A percentile compares a stretch with the other conserved stretches of the same genome.
Evolutionary conservation across 2,113 vertebrate genomes (phyloP).

Genomic region (Callipepla californica): DNA sequence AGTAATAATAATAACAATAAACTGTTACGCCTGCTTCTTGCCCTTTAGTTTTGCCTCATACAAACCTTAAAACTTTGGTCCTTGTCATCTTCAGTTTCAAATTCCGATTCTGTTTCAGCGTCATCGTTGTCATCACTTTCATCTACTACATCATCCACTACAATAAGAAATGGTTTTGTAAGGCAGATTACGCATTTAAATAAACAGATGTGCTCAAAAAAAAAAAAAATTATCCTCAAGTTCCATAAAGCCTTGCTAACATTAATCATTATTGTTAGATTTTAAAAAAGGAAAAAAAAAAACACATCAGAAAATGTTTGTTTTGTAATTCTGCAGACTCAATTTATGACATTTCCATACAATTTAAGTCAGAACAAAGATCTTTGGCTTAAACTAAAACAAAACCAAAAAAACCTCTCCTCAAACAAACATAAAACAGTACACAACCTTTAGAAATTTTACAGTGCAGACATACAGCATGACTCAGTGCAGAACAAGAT

Average conservation of each 20-base stretch:
- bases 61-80: constrained; percentile 83
- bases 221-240: background rate
- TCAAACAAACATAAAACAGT: background rate
- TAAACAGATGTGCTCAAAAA: background rate
- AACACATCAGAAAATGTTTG: background rate
- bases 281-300: background rate
- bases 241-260: background rate
- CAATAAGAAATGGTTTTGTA: constrained; percentile 68
- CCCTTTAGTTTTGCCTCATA: background rate
- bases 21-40: background rate
- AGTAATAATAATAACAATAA: background rate
- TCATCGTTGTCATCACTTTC: constrained; percentile 97
- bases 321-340: background rate
- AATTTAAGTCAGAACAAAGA: background rate
- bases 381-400: background rate
- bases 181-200: constrained; percentile 53
- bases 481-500: background rate
- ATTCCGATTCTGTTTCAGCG: constrained; percentile 87
- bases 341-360: background rate
- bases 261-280: background rate
- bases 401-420: accelerated
- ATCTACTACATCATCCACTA: constrained; percentile 97
- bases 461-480: background rate
- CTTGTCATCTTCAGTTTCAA: constrained; percentile 90
- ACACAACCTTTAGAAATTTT: background rate